Evolutionary conservation across 2,888 invertebrate genomes (phyloP).

Genomic region (Chaetogeoica ovagalla): DNA sequence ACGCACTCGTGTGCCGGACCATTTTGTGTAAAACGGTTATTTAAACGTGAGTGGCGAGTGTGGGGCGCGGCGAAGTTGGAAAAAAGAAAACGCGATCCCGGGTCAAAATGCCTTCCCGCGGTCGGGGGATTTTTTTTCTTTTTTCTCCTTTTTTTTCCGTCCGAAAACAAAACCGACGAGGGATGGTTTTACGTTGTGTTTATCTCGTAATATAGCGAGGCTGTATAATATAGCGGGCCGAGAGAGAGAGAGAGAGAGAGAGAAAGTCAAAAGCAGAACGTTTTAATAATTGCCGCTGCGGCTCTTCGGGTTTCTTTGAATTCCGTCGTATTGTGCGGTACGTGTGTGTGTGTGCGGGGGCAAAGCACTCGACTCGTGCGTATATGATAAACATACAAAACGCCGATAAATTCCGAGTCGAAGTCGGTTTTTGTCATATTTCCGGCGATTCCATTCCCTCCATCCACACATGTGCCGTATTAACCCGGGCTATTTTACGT

Average conservation of each 20-base stretch:
- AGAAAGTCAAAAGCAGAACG: constrained; percentile 49
- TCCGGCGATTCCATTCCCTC: constrained; percentile 14
- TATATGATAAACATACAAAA: constrained; percentile 1
- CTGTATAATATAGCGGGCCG: not conserved
- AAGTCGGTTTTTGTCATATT: constrained; percentile 51
- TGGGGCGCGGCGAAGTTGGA: not conserved
- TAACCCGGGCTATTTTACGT: too few relatives aligned
- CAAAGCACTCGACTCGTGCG: not conserved
- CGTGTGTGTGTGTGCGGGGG: not conserved
- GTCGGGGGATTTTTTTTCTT: too few relatives aligned
- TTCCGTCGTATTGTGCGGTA: not conserved
- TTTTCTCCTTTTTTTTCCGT: constrained; percentile 41
- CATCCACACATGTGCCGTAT: too few relatives aligned
- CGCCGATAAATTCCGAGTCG: constrained; percentile 27
- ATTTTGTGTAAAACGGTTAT: constrained; percentile 49
- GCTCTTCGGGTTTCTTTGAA: constrained; percentile 42
- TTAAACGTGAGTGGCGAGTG: too few relatives aligned
- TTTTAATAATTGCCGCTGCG: constrained; percentile 39
- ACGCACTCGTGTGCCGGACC: not conserved
- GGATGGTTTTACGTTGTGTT: constrained; percentile 8
- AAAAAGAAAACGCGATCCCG: constrained; percentile 37
- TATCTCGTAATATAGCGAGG: not conserved
- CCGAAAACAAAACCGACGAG: not conserved
- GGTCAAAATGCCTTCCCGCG: constrained; percentile 45
- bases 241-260: not conserved